phyloP scores from a whole-genome alignment of 2,797 vertebrate species.

The Mallotus villosus region DNA sequence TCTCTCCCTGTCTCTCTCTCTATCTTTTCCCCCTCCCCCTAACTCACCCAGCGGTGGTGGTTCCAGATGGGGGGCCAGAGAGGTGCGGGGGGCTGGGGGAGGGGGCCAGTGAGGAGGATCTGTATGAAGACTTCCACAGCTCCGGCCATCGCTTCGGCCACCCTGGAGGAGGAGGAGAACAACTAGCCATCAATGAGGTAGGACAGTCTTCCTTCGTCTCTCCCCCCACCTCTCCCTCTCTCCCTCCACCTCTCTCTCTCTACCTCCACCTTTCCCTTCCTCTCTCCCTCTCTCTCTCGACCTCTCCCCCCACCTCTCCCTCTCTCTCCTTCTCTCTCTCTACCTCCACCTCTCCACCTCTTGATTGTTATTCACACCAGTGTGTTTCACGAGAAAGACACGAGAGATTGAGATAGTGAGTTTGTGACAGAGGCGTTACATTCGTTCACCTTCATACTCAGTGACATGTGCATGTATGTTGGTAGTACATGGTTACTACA shows the following conservation, averaged over 20 bases:
- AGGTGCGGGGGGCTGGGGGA: slow-evolving; percentile 66
- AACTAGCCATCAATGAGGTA: slow-evolving; percentile 76
- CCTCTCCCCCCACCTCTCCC: slow-evolving; percentile 1
- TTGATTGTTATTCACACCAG: no score
- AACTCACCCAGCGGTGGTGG: slow-evolving; percentile 71
- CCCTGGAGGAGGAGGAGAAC: slow-evolving; percentile 74
- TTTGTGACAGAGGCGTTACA: no score
- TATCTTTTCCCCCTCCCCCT: neutral
- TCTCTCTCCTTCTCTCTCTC: neutral
- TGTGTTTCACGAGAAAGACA: no score
- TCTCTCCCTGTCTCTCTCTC: neutral
- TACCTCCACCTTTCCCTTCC: neutral
- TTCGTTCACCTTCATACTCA: neutral
- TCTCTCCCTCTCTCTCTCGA: neutral
- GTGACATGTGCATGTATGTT: neutral
- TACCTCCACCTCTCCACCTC: neutral
- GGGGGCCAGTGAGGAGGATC: slow-evolving; percentile 84
- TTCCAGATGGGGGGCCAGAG: slow-evolving; percentile 79
- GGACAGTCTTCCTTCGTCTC: neutral
- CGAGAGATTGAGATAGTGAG: no score
- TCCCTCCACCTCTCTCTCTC: slow-evolving; percentile 1
- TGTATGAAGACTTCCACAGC: slow-evolving; percentile 84
- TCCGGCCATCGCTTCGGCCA: slow-evolving; percentile 84
- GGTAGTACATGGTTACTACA: neutral
- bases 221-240: slow-evolving; percentile 13